A percentile compares a stretch with the other conserved stretches of the same genome.
Conservation (phyloP, 2,797 vertebrate genomes). For the Siniperca undulata region DNA sequence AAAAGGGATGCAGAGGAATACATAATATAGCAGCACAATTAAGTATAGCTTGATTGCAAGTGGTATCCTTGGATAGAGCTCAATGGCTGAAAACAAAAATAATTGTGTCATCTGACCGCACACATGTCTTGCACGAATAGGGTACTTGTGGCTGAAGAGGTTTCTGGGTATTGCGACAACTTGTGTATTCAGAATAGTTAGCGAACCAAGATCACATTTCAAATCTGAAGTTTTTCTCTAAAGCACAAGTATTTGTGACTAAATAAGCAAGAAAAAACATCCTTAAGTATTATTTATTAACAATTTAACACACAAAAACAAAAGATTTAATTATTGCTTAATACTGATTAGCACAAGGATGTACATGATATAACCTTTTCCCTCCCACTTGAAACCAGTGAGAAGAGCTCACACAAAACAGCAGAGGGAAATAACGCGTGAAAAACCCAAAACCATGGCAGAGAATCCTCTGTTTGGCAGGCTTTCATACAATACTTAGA, state of each 20-base stretch:
- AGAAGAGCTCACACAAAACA: background rate
- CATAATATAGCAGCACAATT: conserved; percentile 37
- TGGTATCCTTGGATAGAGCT: conserved; percentile 20
- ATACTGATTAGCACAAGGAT: background rate
- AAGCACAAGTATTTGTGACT: background rate
- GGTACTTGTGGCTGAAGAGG: conserved; percentile 8
- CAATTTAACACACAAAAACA: background rate
- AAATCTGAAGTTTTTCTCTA: background rate
- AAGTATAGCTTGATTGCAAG: conserved; percentile 19
- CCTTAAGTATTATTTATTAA: background rate
- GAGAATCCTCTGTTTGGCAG: background rate
- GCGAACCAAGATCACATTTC: background rate
- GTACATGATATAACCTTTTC: background rate
- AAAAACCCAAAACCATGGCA: background rate
- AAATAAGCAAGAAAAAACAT: background rate
- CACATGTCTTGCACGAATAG: background rate
- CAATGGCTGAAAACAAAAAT: conserved; percentile 27
- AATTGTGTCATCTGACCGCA: conserved; percentile 12
- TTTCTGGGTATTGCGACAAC: background rate
- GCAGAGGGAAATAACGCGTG: background rate
- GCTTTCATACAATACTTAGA: background rate
- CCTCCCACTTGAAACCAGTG: background rate
- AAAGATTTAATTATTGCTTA: background rate
- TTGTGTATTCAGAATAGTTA: background rate
- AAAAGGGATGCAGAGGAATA: conserved; percentile 26